Conservation (phyloP, 2,888 invertebrate species). For the Harmothoe impar region DNA sequence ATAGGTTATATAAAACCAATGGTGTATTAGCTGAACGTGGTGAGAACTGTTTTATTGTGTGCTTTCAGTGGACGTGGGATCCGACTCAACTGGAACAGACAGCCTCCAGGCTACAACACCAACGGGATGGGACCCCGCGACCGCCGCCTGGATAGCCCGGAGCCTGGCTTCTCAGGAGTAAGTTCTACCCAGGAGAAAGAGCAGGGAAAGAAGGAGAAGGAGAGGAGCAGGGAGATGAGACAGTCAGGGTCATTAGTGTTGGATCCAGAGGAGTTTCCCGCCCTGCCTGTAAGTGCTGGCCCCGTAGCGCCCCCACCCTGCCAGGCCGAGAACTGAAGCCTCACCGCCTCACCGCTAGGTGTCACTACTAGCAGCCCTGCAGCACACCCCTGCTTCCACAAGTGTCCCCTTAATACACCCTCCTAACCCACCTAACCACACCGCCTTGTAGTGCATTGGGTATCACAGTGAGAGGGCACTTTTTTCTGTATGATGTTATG, state of each 20-base stretch:
- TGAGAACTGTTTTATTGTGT: too few relatives aligned
- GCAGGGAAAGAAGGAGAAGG: not conserved
- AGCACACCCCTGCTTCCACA: not conserved
- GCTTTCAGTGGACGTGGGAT: not conserved
- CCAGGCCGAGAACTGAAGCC: not conserved
- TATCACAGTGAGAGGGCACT: too few relatives aligned
- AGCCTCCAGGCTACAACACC: not conserved
- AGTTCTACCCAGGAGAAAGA: conserved; percentile 3
- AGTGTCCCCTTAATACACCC: not conserved
- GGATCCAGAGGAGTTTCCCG: conserved; percentile 57
- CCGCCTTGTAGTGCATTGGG: too few relatives aligned
- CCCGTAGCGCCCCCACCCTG: not conserved
- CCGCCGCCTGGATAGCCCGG: not conserved
- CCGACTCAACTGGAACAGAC: not conserved
- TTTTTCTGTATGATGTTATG: too few relatives aligned
- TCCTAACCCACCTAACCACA: not conserved
- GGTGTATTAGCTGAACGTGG: too few relatives aligned
- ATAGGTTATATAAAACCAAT: too few relatives aligned
- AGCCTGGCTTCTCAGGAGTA: not conserved
- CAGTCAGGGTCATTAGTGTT: not conserved
- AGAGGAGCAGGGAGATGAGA: not conserved
- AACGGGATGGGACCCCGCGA: not conserved
- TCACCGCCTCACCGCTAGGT: not conserved
- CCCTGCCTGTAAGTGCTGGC: conserved; percentile 62
- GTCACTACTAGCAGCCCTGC: not conserved